Conservation (phyloP, 1,140 invertebrate species). For the Stegodyphus mimosarum region DNA sequence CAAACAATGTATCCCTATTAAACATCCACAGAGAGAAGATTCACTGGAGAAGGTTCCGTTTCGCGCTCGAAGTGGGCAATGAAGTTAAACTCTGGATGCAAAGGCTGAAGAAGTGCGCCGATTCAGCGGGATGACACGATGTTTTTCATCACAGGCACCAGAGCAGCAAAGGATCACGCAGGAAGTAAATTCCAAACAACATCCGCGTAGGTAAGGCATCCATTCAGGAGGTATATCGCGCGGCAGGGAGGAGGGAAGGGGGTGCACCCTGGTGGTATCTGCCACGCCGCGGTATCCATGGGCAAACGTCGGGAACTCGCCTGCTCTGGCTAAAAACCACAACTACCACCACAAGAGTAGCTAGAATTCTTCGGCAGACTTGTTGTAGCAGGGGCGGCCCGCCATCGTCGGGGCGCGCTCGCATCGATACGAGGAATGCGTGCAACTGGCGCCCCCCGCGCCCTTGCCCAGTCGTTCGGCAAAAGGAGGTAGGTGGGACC, state of each 20-base stretch:
- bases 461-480: neutral
- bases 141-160: neutral
- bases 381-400: neutral
- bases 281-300: conserved; percentile 9
- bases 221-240: neutral
- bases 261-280: neutral
- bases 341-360: neutral
- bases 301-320: neutral
- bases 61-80: neutral
- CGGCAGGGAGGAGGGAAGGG: neutral
- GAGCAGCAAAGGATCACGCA: neutral
- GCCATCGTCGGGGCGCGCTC: neutral
- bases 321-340: neutral
- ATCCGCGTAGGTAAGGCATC: neutral
- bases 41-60: neutral
- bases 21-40: neutral
- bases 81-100: neutral
- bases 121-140: neutral
- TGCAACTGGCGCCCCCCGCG: conserved; percentile 15
- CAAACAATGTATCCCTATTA: neutral
- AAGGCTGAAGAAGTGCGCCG: neutral
- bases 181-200: neutral
- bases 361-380: neutral
- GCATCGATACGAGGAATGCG: neutral
- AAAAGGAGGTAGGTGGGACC: conserved; percentile 7